Evolutionary conservation across 2,797 vertebrate species (phyloP).

Genomic region (Meriones psammophilus): DNA sequence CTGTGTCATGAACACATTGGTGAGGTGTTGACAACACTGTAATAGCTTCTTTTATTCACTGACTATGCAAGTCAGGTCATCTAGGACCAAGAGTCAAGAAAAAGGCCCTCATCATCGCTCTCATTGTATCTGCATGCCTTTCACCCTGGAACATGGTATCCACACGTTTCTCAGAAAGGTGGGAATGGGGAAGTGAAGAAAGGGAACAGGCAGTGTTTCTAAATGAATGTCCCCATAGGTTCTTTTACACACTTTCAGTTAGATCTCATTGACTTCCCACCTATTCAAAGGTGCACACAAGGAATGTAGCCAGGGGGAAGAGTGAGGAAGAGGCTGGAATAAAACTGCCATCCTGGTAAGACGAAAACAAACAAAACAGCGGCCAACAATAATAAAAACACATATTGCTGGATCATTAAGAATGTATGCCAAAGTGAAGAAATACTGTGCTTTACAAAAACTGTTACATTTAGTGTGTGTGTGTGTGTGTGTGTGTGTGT

Average conservation of each 20-base stretch:
- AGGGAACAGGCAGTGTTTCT: not conserved
- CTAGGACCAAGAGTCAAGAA: not conserved
- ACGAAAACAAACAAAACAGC: not conserved
- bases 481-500: not conserved
- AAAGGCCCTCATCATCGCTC: not conserved
- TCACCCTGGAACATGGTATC: not conserved
- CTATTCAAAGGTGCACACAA: not conserved
- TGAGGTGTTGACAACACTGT: not conserved
- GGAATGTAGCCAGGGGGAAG: not conserved
- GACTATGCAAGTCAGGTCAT: not conserved
- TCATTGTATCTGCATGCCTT: not conserved
- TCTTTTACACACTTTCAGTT: not conserved
- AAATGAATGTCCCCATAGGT: not conserved
- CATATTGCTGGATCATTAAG: not conserved
- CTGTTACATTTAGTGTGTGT: not conserved
- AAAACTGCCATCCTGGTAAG: not conserved
- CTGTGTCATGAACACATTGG: not conserved
- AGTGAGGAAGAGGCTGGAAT: not conserved
- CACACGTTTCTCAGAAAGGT: not conserved
- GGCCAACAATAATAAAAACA: not conserved
- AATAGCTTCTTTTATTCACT: not conserved
- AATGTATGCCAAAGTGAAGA: not conserved
- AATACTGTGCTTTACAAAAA: not conserved
- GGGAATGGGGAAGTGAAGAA: conserved; percentile 13
- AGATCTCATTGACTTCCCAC: not conserved